Evolutionary conservation across 2,888 invertebrate genomes (phyloP), one percentile per base, ranked within the genome.

Genomic region (Chironomus tentans): DNA sequence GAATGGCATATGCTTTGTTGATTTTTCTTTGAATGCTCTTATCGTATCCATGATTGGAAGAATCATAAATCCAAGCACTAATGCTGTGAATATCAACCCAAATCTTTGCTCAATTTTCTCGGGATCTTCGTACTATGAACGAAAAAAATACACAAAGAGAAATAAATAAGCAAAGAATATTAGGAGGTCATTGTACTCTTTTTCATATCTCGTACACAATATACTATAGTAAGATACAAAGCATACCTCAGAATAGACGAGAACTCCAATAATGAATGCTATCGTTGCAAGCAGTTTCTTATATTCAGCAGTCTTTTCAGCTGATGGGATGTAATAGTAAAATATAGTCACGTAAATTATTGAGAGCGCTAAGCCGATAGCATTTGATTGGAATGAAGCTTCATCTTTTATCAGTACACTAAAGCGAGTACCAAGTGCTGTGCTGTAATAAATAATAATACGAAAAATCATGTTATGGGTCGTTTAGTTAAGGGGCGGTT

Each of bases 1-100:
- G 82, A 97, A 93, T 4, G 97, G 96, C 83, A 98, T 86, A 47
- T 90, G 89, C 77, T 92, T 93, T 0, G 95, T 93, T 82, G 92
- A 94, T 84, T 92, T 90, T 15, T 91, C 91, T 80, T 85, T 86
- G 38, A 97, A 88, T 76, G 97, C 91, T 77, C 91, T 87, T 79
- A 87, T 87, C 80, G 93, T 81, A 80, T 88, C 87, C 18, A 91
- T 84, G 3, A 94, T 83, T 0, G 94, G 94, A 10, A 90, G 87
- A 0, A 89, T 91, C 77, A 93, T 88, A 78, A 92, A 82, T 68
- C 86, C 80, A 78, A 92, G 84, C 85, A 93, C 86, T 78, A 91
- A 83, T 0, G 87, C 84, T 0, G 93, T 93, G 12, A 91, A 87
- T 48, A 93, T 85, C 56, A 89, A 82, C 10, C 93, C 93, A 80